Conservation (phyloP, 1,140 invertebrate species). For the Glomeris maerens region DNA sequence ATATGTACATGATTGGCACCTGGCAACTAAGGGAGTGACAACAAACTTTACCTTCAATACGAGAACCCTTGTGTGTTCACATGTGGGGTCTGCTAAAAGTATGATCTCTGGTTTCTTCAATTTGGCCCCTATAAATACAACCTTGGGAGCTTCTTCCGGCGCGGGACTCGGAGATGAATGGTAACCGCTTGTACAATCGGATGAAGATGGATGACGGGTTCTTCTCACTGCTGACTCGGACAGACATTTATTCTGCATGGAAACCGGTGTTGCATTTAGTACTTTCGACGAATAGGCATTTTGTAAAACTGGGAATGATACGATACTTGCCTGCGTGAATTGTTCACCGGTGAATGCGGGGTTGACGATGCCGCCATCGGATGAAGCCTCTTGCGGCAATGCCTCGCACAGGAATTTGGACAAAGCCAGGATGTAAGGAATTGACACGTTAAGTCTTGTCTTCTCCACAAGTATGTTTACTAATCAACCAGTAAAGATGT, state of each 20-base stretch:
- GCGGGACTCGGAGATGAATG: conserved; percentile 34
- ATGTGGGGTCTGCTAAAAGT: conserved; percentile 51
- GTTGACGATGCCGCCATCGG: conserved; percentile 49
- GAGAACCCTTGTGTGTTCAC: conserved; percentile 52
- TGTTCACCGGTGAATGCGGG: conserved; percentile 37
- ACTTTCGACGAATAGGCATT: too few relatives aligned
- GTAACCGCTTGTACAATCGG: conserved; percentile 43
- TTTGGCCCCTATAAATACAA: conserved; percentile 51
- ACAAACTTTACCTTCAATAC: conserved; percentile 37
- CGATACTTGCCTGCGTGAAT: neutral
- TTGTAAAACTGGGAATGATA: too few relatives aligned
- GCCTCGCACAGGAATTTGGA: conserved; percentile 50
- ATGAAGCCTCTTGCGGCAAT: conserved; percentile 38
- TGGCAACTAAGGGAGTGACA: neutral
- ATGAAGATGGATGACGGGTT: conserved; percentile 25
- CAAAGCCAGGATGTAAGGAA: conserved; percentile 52
- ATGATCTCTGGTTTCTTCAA: conserved; percentile 63
- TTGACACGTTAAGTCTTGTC: conserved; percentile 52
- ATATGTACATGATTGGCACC: neutral
- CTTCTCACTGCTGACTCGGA: conserved; percentile 14
- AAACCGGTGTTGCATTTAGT: too few relatives aligned
- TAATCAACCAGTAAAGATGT: conserved; percentile 24
- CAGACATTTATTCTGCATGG: too few relatives aligned
- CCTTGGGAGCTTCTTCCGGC: conserved; percentile 30
- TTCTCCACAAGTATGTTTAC: conserved; percentile 55